Evolutionary conservation across 2,113 vertebrate genomes (phyloP), one percentile per base, ranked within the genome.

Genomic region (Rhabdomys dilectus): DNA sequence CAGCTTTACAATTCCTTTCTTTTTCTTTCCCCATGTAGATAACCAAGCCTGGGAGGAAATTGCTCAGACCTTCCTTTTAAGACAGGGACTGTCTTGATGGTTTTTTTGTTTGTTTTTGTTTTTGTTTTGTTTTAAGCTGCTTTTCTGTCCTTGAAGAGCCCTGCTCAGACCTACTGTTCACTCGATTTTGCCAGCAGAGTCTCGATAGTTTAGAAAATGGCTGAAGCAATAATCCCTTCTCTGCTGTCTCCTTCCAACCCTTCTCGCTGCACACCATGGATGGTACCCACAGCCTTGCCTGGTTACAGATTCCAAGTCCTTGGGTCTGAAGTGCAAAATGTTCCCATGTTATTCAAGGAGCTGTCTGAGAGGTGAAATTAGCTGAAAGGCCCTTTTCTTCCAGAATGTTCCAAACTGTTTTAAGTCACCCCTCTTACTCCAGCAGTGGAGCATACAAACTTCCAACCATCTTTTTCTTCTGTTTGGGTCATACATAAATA

Each of bases 401-500:
- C 45, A 85, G n/a, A 45, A n/a, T 82, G 45, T 48, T 93, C 84
- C 92, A 66, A 90, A 81, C 7, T 91, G 3, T 56, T 81, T 90
- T 34, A 76, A 90, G 78, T 58, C 36, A 86, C 58, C 3, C 58
- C 9, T 76, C 26, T 84, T 89, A 34, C 34, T 75, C 86, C 31
- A 76, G 36, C 22, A 94, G 51, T 15, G 45, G 31, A 39, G 26
- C 17, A 86, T 29, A 77, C 31, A 86, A 68, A 31, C 26, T 62
- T 81, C 73, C 15, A 45, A 17, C 24, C 58, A 11, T 45, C 24
- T 82, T 88, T 89, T 86, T 89, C 76, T 64, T 76, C 68, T 84
- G 73, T 68, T 94, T 93, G 56, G 53, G 72, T 94, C 62, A 96
- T 94, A 93, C 1, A 42, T 53, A 95, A 80, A 77, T 89, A 82